Evolutionary conservation across 2,113 vertebrate genomes (phyloP).

Genomic region (Buteo buteo): DNA sequence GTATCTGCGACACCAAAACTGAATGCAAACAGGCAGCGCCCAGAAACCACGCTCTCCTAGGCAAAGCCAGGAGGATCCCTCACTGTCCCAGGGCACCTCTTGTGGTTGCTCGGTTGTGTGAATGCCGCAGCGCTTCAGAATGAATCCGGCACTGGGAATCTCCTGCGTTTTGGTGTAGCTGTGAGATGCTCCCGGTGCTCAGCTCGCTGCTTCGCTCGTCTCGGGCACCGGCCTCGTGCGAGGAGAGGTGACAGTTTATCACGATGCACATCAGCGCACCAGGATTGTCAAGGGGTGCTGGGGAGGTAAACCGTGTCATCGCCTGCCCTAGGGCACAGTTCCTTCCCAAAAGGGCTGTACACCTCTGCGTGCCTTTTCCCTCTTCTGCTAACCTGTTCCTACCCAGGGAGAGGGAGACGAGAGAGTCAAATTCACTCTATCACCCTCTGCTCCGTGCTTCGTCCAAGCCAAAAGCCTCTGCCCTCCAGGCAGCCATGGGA

Average conservation of each 20-base stretch:
- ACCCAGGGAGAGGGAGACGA: neutral
- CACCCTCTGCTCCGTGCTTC: neutral
- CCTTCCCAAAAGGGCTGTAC: neutral
- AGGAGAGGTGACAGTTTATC: neutral
- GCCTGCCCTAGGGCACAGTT: neutral
- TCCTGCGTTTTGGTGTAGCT: neutral
- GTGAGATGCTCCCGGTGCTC: neutral
- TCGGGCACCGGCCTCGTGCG: neutral
- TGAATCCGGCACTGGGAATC: neutral
- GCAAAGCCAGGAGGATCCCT: neutral
- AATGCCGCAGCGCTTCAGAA: fast-evolving
- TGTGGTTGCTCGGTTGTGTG: neutral
- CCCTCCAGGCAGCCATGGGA: neutral
- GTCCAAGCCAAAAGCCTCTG: neutral
- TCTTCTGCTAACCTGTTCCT: neutral
- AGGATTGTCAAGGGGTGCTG: neutral
- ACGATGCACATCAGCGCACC: neutral
- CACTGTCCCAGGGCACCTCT: neutral
- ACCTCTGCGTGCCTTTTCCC: neutral
- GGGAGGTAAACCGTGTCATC: neutral
- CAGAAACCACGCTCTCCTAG: neutral
- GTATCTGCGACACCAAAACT: neutral
- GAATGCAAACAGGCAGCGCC: neutral
- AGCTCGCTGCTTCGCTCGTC: neutral
- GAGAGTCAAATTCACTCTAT: neutral